phyloP scores from a whole-genome alignment of 2,888 invertebrate species.

The Sesia bembeciformis region DNA sequence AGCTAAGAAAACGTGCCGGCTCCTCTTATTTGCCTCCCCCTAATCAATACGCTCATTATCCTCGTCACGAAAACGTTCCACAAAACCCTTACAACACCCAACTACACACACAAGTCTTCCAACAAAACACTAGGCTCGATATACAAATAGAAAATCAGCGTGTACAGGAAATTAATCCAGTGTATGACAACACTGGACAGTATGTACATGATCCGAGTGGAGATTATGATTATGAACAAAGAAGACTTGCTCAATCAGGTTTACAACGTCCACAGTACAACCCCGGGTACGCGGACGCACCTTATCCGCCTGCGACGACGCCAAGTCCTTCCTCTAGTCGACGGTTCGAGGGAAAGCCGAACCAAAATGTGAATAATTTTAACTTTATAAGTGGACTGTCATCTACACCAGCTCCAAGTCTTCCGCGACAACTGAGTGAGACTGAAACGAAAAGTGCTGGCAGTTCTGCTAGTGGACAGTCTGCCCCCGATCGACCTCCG shows the following conservation, averaged over 20 bases:
- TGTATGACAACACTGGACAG: conserved; percentile 56
- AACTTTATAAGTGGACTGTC: conserved; percentile 39
- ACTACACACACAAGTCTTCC: conserved; percentile 54
- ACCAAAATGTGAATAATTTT: conserved; percentile 52
- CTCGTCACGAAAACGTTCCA: conserved; percentile 40
- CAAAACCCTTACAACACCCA: conserved; percentile 51
- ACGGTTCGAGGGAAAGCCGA: conserved; percentile 45
- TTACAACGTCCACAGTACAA: conserved; percentile 34
- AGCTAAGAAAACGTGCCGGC: conserved; percentile 62
- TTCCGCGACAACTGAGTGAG: conserved; percentile 31
- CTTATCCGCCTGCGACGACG: conserved; percentile 44
- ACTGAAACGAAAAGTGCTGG: conserved; percentile 62
- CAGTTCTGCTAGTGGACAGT: conserved; percentile 27
- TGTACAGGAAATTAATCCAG: conserved; percentile 47
- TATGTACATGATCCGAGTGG: conserved; percentile 62
- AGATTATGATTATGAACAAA: conserved; percentile 64
- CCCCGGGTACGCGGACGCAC: conserved; percentile 50
- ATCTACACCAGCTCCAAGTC: conserved; percentile 29
- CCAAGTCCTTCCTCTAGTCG: conserved; percentile 54
- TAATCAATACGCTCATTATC: conserved; percentile 58
- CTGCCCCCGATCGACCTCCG: conserved; percentile 72
- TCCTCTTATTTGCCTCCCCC: conserved; percentile 59
- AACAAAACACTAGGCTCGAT: conserved; percentile 53
- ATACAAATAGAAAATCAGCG: conserved; percentile 54
- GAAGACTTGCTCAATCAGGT: conserved; percentile 35